Percentiles rank a stretch among this genome's conserved stretches.
phyloP scores from a whole-genome alignment of 2,113 vertebrate genomes.

The Neogale vison region DNA sequence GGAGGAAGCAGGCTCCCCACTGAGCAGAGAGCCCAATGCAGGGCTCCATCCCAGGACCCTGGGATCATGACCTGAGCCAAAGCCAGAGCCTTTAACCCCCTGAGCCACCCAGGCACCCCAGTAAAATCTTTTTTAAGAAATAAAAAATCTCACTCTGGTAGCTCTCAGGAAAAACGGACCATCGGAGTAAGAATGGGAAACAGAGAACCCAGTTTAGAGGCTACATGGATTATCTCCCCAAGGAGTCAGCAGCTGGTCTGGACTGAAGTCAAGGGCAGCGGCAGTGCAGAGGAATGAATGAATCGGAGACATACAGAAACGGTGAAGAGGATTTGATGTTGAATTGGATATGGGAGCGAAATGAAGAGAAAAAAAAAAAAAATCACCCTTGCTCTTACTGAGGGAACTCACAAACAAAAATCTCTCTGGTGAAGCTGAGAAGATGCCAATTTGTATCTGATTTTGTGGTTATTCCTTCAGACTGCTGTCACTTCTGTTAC shows the following conservation, averaged over 20 bases:
- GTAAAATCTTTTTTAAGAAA: neutral
- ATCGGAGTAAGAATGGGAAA: neutral
- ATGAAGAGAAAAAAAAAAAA: neutral
- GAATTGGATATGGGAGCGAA: fast-evolving
- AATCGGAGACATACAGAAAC: neutral
- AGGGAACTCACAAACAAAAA: neutral
- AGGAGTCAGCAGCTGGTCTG: neutral
- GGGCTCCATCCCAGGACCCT: too few species aligned
- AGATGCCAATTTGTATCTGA: neutral
- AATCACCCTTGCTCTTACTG: neutral
- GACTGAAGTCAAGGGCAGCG: neutral
- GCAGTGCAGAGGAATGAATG: neutral
- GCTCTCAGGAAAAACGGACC: neutral
- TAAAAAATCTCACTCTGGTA: neutral
- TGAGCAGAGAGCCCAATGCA: too few species aligned
- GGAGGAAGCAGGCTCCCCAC: too few species aligned
- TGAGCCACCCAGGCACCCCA: too few species aligned
- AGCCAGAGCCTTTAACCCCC: too few species aligned
- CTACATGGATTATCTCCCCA: neutral
- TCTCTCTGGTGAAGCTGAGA: neutral
- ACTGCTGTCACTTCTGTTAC: neutral
- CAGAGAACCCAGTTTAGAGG: neutral
- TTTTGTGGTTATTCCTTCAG: neutral
- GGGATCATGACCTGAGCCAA: too few species aligned
- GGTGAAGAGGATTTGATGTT: neutral